Evolutionary conservation across 2,113 vertebrate species (phyloP).

Genomic region (Hystrix brachyura): DNA sequence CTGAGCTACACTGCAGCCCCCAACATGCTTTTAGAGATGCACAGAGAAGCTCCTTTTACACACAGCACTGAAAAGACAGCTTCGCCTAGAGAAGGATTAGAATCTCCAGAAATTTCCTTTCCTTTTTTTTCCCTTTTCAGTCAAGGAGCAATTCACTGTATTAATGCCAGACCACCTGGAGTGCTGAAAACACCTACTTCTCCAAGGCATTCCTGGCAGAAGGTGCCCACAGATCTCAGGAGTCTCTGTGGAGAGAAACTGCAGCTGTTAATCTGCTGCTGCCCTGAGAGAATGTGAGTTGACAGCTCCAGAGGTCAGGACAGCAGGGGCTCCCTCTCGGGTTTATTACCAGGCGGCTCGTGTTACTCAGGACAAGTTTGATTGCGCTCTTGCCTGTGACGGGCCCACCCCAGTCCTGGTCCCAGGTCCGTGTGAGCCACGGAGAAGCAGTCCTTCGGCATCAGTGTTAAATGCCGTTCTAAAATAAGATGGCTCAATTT

Average conservation of each 20-base stretch:
- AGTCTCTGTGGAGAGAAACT: neutral
- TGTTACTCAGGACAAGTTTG: neutral
- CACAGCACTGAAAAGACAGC: neutral
- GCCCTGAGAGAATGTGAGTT: conserved; percentile 24
- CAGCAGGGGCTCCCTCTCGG: neutral
- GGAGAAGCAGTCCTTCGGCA: neutral
- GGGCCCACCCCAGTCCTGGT: neutral
- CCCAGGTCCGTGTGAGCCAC: conserved; percentile 46
- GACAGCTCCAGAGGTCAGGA: neutral
- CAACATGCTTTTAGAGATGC: neutral
- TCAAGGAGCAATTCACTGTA: neutral
- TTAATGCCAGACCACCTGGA: neutral
- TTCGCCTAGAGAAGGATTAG: neutral
- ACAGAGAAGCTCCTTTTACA: neutral
- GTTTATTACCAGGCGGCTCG: neutral
- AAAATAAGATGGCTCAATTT: conserved; percentile 23
- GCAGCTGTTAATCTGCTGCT: conserved; percentile 36
- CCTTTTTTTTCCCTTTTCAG: neutral
- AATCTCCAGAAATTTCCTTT: neutral
- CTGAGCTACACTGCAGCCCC: neutral
- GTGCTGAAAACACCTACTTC: neutral
- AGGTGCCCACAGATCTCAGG: neutral
- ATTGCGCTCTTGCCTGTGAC: neutral
- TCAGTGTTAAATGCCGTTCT: conserved; percentile 66
- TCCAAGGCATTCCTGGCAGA: neutral